These are phyloP conservation scores for Corythaeola cristata DNA, from an alignment of 2,113 vertebrate genomes.

Conservation along the genomic window DNA sequence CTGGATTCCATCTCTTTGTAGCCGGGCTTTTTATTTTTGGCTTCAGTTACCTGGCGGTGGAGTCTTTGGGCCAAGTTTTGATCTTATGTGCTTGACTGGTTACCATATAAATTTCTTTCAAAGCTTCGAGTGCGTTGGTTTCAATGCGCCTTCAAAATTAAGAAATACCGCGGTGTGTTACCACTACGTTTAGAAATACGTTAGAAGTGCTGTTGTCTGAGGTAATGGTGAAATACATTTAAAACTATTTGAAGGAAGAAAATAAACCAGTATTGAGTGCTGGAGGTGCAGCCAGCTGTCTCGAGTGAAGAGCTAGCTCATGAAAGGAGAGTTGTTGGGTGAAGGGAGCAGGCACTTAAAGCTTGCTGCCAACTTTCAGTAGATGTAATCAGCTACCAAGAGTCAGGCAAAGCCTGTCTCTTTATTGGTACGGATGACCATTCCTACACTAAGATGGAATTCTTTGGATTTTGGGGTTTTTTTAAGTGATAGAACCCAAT, in stretches of 20 bases:
- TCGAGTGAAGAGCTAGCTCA: not conserved
- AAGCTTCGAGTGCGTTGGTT: not conserved
- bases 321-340: not conserved
- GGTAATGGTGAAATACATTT: not conserved
- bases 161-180: not conserved
- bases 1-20: not conserved
- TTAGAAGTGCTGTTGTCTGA: not conserved
- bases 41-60: not conserved
- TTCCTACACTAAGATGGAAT: not conserved
- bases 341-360: not conserved
- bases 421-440: not conserved
- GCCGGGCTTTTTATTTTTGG: constrained; percentile 27
- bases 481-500: too few relatives aligned
- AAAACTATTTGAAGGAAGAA: not conserved
- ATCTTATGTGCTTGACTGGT: not conserved
- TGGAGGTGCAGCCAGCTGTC: not conserved
- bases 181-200: not conserved
- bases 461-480: not conserved
- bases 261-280: not conserved
- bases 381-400: not conserved
- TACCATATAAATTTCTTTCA: not conserved
- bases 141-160: not conserved
- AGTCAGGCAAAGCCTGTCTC: not conserved
- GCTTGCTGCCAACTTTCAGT: not conserved
- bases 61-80: not conserved